Evolutionary conservation across 1,140 invertebrate genomes (phyloP), one percentile per base, ranked within the genome.

Genomic region (Pogonomyrmex barbatus): DNA sequence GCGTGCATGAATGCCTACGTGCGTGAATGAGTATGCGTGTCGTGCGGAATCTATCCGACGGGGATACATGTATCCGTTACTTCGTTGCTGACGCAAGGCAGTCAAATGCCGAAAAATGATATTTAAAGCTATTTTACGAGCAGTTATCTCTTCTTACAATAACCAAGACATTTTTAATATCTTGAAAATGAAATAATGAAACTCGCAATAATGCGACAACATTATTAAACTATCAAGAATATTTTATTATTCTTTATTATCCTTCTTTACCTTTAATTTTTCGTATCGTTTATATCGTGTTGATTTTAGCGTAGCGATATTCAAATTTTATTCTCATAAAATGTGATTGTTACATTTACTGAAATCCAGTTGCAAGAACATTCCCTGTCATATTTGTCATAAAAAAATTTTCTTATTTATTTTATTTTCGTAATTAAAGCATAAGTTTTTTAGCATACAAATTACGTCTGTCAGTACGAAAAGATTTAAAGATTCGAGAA

Each of bases 51-150:
- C 84, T 85, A 85, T 84, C 58, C 89, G 58, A 85, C 68, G 79
- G 89, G 79, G 87, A 91, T 91, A 85, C 79, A 75, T 62, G 68
- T 91, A 89, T 91, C 90, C 87, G 89, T 91, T 91, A 87, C 79
- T 87, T 91, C 62, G 87, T 87, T 88, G 88, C 67, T 70, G 52
- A 65, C 47, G 67, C 90, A 87, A 83, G 87, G 73, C 87, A 82
- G 77, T 67, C 54, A 81, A 83, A 58, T 58, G 60, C 73, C 45
- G 60, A 75, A 56, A 75, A 58, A n/a, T 12, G 17, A 1, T 12
- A 24, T 6, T 54, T 63, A 42, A 47, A 50, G 30, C 12, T 14
- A 67, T n/a, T 63, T 65, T 30, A 3, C 33, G 36, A 24, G 39
- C 12, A 10, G 0, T n/a, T 42, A 14, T 17, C 17, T 24, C 24